Evolutionary conservation across 2,113 vertebrate genomes (phyloP), one percentile per base, ranked within the genome.

Genomic region (Pipra filicauda): DNA sequence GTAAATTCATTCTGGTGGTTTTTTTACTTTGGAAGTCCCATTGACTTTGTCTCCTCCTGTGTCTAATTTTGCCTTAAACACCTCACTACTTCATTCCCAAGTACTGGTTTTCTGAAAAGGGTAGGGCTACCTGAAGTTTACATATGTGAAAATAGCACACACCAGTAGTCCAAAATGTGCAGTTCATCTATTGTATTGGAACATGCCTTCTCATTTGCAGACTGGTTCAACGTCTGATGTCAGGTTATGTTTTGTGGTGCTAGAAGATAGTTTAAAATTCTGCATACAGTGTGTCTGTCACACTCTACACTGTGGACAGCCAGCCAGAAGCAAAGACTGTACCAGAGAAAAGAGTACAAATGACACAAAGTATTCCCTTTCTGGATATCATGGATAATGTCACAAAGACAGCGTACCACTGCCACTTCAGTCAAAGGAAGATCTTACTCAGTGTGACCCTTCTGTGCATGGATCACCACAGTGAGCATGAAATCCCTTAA

Each of bases 141-240:
- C 12, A 5, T 9, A 12, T 11, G 6, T 12, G 19, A 65, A 57
- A 91, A n/a, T 1, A 43, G 6, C 1, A 0, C 7, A 11, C 2
- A 2, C 10, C 11, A 23, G 3, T 31, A 59, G 64, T 59, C 43
- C 39, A 81, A 95, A 75, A 75, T 5, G 21, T n/a, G 16, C 33
- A 71, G 16, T 43, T 85, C 48, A 43, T 16, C 24, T 55, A 26
- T 30, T 46, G 35, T 11, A 43, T 15, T 2, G 3, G 37, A 67
- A 28, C 3, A 1, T 3, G 8, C 22, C 35, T 74, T 44, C 44
- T 35, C n/a, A 62, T 33, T 88, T 61, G 66, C 44, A 65, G 31
- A 62, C 31, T 6, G 5, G 31, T 48, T 15, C 37, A 19, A 70
- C 55, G 27, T 67, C 74, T 69, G 30, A 62, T 23, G 12, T 19